These are phyloP conservation scores for Oedothorax gibbosus DNA, from an alignment of 1,140 invertebrate genomes.

Conservation along the genomic window DNA sequence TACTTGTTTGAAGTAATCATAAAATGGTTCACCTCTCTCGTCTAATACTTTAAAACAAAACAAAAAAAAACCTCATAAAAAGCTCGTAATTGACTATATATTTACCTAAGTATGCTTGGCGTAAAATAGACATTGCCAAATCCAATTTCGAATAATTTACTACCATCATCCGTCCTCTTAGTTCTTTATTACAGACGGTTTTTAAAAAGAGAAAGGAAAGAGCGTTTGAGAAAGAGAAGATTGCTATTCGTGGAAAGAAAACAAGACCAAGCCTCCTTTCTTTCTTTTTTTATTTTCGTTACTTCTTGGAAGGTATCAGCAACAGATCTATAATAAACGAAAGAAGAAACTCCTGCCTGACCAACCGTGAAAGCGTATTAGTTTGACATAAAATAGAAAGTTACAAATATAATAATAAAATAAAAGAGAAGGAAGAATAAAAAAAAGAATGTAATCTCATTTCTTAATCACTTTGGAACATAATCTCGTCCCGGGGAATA, in stretches of 20 bases:
- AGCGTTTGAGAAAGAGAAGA: not conserved
- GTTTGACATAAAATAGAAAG: conserved; percentile 43
- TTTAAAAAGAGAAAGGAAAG: not conserved
- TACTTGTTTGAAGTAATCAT: too few relatives aligned
- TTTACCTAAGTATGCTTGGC: too few relatives aligned
- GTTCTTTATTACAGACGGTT: conserved; percentile 29
- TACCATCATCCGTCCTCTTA: not conserved
- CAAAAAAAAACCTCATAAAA: too few relatives aligned
- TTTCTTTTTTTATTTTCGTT: conserved; percentile 2
- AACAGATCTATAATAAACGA: conserved; percentile 49
- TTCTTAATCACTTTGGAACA: conserved; percentile 57
- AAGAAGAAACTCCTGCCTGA: conserved; percentile 21
- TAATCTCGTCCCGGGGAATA: conserved; percentile 50
- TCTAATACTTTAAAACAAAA: too few relatives aligned
- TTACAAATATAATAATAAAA: not conserved
- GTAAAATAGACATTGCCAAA: too few relatives aligned
- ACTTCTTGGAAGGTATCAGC: conserved; percentile 4
- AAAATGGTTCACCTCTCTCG: too few relatives aligned
- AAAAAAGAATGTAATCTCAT: conserved; percentile 40
- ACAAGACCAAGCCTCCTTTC: not conserved
- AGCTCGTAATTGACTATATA: too few relatives aligned
- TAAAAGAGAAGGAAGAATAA: not conserved
- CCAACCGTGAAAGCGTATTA: conserved; percentile 56
- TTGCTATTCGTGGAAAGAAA: conserved; percentile 25
- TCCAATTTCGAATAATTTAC: conserved; percentile 15